Base-by-base conservation (phyloP, 1,140 invertebrate species). In the Microplitis mediator region DNA sequence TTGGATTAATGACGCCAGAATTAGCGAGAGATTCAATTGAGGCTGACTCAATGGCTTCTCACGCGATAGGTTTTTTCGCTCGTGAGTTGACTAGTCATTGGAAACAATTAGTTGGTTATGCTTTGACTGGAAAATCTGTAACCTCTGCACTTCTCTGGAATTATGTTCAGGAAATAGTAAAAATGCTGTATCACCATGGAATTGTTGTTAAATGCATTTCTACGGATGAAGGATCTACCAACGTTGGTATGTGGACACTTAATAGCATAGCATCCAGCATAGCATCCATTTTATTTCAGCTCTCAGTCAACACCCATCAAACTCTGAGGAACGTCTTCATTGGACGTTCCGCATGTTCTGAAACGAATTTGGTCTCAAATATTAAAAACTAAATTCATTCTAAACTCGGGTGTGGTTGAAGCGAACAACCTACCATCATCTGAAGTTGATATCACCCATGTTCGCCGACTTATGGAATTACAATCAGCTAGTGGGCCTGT, bases 361-460 rank as follows among this genome's bases (percentile, higher is more conserved):
- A 71, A 71, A 50, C 36, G 50, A 9, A 62, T 63, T 58, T 71
- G 69, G 69, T 60, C 32, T n/a, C 68, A 69, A 52, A 39, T 69
- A 13, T 58, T 45, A 16, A 54, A 34, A 31, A 35, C 52, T n/a
- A 45, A 11, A 39, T 69, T 69, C 31, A 54, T 36, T 39, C 4
- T 69, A n/a, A 58, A 11, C 4, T 11, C 31, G 14, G 35, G 32
- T 4, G 13, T 36, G 4, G 31, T 54, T 9, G 56, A 60, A 39
- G 52, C 11, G 16, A 60, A 69, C 16, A 39, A 45, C n/a, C 11
- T 69, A 58, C 52, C 52, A 16, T 32, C 54, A 9, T 39, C 13
- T 36, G 9, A 58, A n/a, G 69, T 71, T 34, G 16, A 23, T n/a
- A 64, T 71, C 4, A 32, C 23, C 3, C n/a, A 39, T 31, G 69